phyloP scores from a whole-genome alignment of 2,888 invertebrate genomes.

The Ommatoiulus sabulosus region DNA sequence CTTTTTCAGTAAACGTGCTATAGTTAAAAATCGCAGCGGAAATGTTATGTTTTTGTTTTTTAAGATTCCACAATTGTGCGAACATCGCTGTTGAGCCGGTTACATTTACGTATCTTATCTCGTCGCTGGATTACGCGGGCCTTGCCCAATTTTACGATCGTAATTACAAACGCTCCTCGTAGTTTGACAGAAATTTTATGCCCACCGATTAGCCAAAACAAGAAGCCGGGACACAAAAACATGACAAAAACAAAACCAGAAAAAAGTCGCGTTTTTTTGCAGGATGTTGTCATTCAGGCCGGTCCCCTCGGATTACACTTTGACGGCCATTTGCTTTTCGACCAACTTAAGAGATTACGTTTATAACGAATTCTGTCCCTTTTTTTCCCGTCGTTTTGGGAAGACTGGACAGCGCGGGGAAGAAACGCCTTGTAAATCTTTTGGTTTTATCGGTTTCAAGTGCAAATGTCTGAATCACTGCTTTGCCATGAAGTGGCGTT shows the following conservation, averaged over 20 bases:
- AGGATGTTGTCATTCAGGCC: background rate
- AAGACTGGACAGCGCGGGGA: background rate
- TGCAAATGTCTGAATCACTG: slow-evolving; percentile 34
- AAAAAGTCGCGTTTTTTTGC: background rate
- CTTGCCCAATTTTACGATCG: slow-evolving; percentile 34
- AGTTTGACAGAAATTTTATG: slow-evolving; percentile 34
- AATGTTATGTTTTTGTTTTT: too few relatives aligned
- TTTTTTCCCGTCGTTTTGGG: background rate
- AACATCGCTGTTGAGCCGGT: background rate
- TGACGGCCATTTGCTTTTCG: background rate
- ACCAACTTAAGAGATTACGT: background rate
- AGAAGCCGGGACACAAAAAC: slow-evolving; percentile 32
- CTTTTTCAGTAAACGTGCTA: too few relatives aligned
- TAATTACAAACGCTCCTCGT: slow-evolving; percentile 28
- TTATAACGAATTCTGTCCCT: background rate
- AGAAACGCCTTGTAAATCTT: slow-evolving; percentile 24
- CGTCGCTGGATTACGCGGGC: background rate
- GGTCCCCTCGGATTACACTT: slow-evolving; percentile 5
- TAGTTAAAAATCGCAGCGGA: too few relatives aligned
- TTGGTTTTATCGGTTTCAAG: background rate
- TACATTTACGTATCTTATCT: slow-evolving; percentile 14
- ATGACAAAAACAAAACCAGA: background rate
- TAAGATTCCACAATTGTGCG: too few relatives aligned
- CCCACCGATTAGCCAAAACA: slow-evolving; percentile 1
- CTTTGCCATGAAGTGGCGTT: slow-evolving; percentile 23